A percentile compares a stretch with the other conserved stretches of the same genome.
phyloP scores from a whole-genome alignment of 2,113 vertebrate genomes.

The Azemiops feae region DNA sequence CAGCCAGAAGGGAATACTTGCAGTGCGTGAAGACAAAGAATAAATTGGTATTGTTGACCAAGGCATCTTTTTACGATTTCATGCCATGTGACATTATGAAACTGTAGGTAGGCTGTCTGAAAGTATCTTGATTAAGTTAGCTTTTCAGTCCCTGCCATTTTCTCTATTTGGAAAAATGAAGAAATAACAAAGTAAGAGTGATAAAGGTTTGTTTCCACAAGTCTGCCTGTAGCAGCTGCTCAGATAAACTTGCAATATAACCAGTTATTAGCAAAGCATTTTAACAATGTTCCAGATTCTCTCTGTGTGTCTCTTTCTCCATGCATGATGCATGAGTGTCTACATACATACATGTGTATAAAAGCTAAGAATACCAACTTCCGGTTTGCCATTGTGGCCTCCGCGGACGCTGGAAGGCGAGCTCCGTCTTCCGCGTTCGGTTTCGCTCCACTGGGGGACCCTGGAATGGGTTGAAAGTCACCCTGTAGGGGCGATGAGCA shows the following conservation, averaged over 20 bases:
- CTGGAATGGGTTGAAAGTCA: too few relatives aligned
- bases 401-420: too few relatives aligned
- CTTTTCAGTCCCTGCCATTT: neutral
- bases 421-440: too few relatives aligned
- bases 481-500: too few relatives aligned
- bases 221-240: too few relatives aligned
- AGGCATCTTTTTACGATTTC: neutral
- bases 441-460: too few relatives aligned
- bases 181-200: neutral
- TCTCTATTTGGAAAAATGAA: neutral
- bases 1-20: neutral
- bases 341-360: neutral
- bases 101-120: fast-evolving
- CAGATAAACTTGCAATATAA: fast-evolving
- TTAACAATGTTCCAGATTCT: neutral
- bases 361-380: neutral
- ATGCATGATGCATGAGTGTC: neutral
- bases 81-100: neutral
- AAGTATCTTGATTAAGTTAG: neutral
- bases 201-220: too few relatives aligned
- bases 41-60: neutral
- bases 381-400: too few relatives aligned
- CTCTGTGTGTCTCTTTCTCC: neutral
- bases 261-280: neutral
- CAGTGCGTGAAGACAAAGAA: neutral